Conservation (phyloP, 2,113 vertebrate species). For the Brachionichthys hirsutus region DNA sequence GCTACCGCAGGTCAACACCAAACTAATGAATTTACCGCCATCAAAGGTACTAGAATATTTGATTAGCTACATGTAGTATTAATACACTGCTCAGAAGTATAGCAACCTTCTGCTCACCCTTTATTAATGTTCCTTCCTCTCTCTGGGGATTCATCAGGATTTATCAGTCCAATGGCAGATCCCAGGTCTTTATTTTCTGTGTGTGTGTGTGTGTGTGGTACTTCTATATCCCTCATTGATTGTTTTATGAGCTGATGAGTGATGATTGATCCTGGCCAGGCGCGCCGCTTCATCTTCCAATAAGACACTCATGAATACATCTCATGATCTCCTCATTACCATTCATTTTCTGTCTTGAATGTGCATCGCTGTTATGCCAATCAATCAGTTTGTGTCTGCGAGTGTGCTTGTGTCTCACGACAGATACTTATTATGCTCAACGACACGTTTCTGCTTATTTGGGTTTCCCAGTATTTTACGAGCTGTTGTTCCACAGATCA, state of each 20-base stretch:
- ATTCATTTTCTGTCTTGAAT: conserved; percentile 12
- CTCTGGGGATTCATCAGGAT: conserved; percentile 9
- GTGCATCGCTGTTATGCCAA: conserved; percentile 15
- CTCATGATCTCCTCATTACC: conserved; percentile 22
- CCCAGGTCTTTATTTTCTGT: conserved; percentile 27
- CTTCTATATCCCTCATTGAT: conserved; percentile 32
- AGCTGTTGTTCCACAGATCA: neutral
- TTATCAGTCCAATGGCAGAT: conserved; percentile 5
- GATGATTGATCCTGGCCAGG: conserved; percentile 35
- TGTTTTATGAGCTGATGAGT: conserved; percentile 9
- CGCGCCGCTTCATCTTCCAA: conserved; percentile 9
- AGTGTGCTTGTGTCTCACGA: conserved; percentile 3
- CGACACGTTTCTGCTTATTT: conserved; percentile 14
- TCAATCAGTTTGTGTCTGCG: neutral
- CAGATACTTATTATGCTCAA: conserved; percentile 23
- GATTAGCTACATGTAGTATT: neutral
- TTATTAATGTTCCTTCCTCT: conserved; percentile 7
- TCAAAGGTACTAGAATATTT: conserved; percentile 10
- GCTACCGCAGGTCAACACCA: neutral
- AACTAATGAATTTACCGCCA: no score
- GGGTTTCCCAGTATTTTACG: conserved; percentile 17
- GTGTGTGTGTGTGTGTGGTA: conserved; percentile 3
- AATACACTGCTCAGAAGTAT: conserved; percentile 1
- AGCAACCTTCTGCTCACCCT: conserved; percentile 2
- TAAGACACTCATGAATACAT: conserved; percentile 24